Evolutionary conservation across 2,113 vertebrate species (phyloP).

Genomic region (Thryonomys swinderianus): DNA sequence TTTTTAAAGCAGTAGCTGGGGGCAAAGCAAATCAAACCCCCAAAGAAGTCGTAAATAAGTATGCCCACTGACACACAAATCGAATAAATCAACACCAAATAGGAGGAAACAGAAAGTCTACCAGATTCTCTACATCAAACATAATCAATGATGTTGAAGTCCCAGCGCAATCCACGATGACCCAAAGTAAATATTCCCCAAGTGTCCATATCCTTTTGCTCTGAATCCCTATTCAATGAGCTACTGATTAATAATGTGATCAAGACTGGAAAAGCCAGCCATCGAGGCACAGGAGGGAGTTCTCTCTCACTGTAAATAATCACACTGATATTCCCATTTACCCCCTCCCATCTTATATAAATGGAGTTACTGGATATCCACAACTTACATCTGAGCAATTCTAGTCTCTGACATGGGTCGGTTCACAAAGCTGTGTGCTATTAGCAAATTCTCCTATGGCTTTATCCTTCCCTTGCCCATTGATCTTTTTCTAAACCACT

Average conservation of each 20-base stretch:
- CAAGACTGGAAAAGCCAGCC: neutral
- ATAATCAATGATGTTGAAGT: neutral
- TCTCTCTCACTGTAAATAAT: neutral
- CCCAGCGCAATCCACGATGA: neutral
- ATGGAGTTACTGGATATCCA: neutral
- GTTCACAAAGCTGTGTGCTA: neutral
- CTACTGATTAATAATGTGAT: neutral
- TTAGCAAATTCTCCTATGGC: neutral
- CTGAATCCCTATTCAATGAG: neutral
- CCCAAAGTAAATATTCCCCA: neutral
- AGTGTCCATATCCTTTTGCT: neutral
- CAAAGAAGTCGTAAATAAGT: neutral
- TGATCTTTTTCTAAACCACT: neutral
- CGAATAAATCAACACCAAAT: neutral
- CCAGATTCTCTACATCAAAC: neutral
- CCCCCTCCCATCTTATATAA: neutral
- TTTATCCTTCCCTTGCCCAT: neutral
- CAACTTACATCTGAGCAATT: slow-evolving; percentile 33
- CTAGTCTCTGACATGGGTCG: neutral
- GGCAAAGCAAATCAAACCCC: neutral
- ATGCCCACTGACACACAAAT: neutral
- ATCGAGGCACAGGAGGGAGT: neutral
- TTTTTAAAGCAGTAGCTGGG: neutral
- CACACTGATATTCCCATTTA: neutral
- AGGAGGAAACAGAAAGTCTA: neutral